Base-by-base conservation (phyloP, 2,113 vertebrate species). In the Anhinga rufa region DNA sequence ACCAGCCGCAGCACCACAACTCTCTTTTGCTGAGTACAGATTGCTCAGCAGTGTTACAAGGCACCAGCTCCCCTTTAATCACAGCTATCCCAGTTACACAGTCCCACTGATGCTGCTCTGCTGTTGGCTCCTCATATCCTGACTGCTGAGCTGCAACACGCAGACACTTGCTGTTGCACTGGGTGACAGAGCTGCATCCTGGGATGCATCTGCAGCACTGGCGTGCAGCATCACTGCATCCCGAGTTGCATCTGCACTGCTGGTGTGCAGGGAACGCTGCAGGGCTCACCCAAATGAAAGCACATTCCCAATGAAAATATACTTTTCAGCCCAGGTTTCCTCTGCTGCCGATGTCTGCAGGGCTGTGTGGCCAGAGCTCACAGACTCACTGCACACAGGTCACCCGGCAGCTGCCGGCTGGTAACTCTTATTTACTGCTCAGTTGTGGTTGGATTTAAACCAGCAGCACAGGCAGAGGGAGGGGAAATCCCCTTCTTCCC, bases 401-500 rank as follows among this genome's bases (percentile, higher is more conserved):
- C 95, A 82, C 55, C 46, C 7, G 4, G 68, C 77, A 93, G 92
- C 92, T 96, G 95, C 62, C 0, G 18, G 82, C 61, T 82, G 86
- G 92, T 82, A 80, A 80, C 89, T 93, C 51, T 55, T 86, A 66
- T 83, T 95, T 93, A 88, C 80, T 48, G 69, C 84, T 94, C 81
- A 54, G 70, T 75, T 95, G 94, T 79, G 91, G 92, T 76, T 97
- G 86, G 84, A 93, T 91, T 90, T 94, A 92, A 95, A 94, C 49
- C 78, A 94, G 91, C 40, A 72, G 66, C 51, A 42, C 40, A 54
- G 38, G 75, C 60, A 2, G 76, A 95, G 66, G 78, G 78, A 96
- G 79, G 95, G 96, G 95, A 92, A 96, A 92, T 91, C 74, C 95
- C 94, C 92, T 89, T 38, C 81, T 82, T 82, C 82, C 61, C 89